Base-by-base conservation (phyloP, 2,888 invertebrate genomes). In the Sialis lutaria region DNA sequence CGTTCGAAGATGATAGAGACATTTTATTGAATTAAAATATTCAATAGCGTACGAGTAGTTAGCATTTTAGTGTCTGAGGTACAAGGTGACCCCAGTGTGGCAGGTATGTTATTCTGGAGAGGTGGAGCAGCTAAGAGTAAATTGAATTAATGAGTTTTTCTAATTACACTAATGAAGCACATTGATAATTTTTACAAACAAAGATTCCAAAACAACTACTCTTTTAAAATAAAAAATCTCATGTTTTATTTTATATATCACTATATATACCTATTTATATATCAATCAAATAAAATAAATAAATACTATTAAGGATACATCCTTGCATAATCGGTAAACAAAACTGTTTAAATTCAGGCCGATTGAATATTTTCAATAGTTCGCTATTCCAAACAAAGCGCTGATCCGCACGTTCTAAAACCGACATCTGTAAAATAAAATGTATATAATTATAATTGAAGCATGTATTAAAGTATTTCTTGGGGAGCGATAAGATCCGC, bases 371-470 rank as follows among this genome's bases (percentile, higher is more conserved):
- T 48, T 77, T 70, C 47, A 96, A 65, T 1, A 95, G 68, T 60
- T 82, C 74, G 1, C 80, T 77, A 63, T 98, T 98, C 97, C 97
- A 98, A 6, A 96, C 75, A 67, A 96, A 98, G 48, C 92, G 72
- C 12, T 73, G 69, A 64, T 97, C 96, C 0, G 92, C 84, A 34
- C 89, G 73, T 53, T 80, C 79, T 47, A 80, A 72, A 47, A 89
- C 64, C 1, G 87, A 80, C 72, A 78, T 78, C 73, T 82, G 61
- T 6, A 64, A 58, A 52, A 61, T 64, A 45, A 46, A 49, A 43
- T 30, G 9, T 8, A 43, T 30, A 2, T 12, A 30, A 30, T 7
- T 30, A 13, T 9, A 9, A 35, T 9, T 8, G 8, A 9, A 3
- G 8, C 2, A n/a, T 9, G 35, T 8, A 35, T 35, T 35, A 8